These are phyloP conservation scores for Zeuzera pyrina DNA, from an alignment of 2,888 invertebrate genomes.

Conservation along the genomic window DNA sequence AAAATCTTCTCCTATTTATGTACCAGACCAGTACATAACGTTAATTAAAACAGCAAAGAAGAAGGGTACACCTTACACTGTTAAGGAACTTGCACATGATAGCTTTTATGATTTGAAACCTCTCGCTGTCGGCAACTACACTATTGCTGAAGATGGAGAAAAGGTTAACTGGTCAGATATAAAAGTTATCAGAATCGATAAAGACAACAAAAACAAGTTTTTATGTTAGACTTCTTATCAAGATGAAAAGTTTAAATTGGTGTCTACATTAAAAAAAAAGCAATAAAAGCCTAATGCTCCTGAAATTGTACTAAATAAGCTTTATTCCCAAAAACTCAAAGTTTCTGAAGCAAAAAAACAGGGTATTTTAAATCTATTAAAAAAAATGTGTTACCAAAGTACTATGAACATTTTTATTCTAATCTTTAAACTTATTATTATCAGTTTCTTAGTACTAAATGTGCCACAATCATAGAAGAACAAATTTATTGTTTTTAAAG, in stretches of 20 bases:
- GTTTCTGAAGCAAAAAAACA: background rate
- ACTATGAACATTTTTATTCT: no score
- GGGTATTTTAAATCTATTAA: background rate
- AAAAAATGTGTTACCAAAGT: no score
- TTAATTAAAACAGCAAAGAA: constrained; percentile 17
- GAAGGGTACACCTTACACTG: constrained; percentile 7
- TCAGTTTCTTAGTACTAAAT: no score
- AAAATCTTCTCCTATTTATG: constrained; percentile 22
- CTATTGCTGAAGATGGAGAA: constrained; percentile 7
- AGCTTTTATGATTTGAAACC: constrained; percentile 10
- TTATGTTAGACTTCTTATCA: constrained; percentile 6
- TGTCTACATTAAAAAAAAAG: constrained; percentile 7
- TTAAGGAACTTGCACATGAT: constrained; percentile 10
- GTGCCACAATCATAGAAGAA: no score
- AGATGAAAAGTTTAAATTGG: constrained; percentile 8
- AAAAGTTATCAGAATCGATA: constrained; percentile 6
- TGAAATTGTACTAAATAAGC: no score
- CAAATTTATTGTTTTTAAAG: no score
- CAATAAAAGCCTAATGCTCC: constrained; percentile 1
- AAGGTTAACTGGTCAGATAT: constrained; percentile 10
- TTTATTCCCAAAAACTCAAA: no score
- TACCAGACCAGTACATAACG: constrained; percentile 23
- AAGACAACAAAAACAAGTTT: constrained; percentile 2
- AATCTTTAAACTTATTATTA: no score
- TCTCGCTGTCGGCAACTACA: constrained; percentile 7